Conservation (phyloP, 2,797 vertebrate genomes). For the Sebastes iracundus region DNA sequence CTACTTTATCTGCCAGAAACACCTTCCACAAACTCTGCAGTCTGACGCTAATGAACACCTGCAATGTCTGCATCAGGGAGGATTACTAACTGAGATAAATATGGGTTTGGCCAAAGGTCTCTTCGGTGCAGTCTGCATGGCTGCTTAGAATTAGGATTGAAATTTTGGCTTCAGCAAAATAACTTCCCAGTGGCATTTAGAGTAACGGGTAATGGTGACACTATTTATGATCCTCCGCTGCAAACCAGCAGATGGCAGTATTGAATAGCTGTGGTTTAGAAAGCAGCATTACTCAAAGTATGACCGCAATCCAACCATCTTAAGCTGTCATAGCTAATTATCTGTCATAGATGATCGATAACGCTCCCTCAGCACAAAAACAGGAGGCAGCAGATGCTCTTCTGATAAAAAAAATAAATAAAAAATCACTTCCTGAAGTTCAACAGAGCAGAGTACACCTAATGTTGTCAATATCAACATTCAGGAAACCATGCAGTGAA, state of each 20-base stretch:
- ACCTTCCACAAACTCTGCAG: conserved; percentile 47
- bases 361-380: conserved; percentile 23
- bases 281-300: conserved; percentile 4
- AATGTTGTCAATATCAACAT: neutral
- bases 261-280: conserved; percentile 58
- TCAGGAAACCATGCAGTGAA: neutral
- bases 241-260: conserved; percentile 80
- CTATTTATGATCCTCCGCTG: neutral
- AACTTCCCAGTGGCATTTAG: neutral
- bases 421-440: conserved; percentile 24
- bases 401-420: neutral
- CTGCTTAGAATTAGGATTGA: neutral
- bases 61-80: neutral
- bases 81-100: conserved; percentile 17
- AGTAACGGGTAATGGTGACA: neutral
- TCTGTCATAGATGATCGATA: conserved; percentile 57
- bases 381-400: conserved; percentile 31
- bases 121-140: neutral
- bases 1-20: conserved; percentile 50
- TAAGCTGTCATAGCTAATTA: conserved; percentile 41
- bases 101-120: neutral
- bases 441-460: neutral
- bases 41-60: conserved; percentile 22
- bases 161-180: neutral
- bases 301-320: conserved; percentile 42